Evolutionary conservation across 2,888 invertebrate species (phyloP).

Genomic region (Hecatera dysodea): DNA sequence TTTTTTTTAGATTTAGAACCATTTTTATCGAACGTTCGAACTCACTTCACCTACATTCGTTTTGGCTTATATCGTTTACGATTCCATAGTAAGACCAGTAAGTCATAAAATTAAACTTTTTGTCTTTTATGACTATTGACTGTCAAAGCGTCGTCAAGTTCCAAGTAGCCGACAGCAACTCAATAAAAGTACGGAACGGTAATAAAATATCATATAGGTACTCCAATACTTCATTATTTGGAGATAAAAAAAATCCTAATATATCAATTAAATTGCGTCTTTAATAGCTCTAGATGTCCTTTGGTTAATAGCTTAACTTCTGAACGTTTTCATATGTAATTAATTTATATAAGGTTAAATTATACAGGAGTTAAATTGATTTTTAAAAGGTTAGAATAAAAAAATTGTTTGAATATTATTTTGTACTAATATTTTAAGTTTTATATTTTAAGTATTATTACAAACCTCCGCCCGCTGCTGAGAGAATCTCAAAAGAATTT

Average conservation of each 20-base stretch:
- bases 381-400: conserved; percentile 14
- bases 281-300: conserved; percentile 67
- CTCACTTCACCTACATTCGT: not conserved
- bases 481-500: no score
- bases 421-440: not conserved
- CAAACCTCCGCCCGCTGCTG: not conserved
- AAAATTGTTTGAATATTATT: no score
- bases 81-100: conserved; percentile 27
- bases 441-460: not conserved
- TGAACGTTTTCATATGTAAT: conserved; percentile 44
- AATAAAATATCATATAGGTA: conserved; percentile 64
- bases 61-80: not conserved
- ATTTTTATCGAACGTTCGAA: not conserved
- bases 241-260: conserved; percentile 57
- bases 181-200: conserved; percentile 61
- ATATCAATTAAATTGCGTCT: conserved; percentile 65
- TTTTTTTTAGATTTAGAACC: no score
- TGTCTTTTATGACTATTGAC: conserved; percentile 73
- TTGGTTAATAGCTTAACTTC: conserved; percentile 53
- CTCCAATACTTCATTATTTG: conserved; percentile 59
- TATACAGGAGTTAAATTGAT: conserved; percentile 33
- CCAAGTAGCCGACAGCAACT: conserved; percentile 65
- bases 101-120: conserved; percentile 56
- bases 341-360: conserved; percentile 30
- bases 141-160: conserved; percentile 60